Base-by-base conservation (phyloP, 1,140 invertebrate species). In the Drosophila lacteicornis region DNA sequence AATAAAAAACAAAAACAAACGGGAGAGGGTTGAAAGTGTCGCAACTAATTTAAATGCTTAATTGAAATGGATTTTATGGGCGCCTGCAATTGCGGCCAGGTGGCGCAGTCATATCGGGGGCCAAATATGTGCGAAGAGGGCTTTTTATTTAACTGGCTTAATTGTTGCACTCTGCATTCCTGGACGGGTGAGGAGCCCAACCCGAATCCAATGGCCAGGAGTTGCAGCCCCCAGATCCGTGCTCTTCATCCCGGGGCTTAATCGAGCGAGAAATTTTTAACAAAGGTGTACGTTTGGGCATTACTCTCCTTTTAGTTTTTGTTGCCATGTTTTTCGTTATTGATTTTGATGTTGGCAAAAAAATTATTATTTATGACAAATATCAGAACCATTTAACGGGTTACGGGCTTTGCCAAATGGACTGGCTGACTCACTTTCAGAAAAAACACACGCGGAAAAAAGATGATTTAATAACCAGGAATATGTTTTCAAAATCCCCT, bases 21-120 rank as follows among this genome's bases (percentile, higher is more conserved):
- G 25, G 47, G 22, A 25, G 40, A 50, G 63, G 55, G 45, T 27
- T 80, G 73, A 91, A 80, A 86, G 90, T 82, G 85, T 90, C 79
- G 84, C 90, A 87, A 91, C 88, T 91, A 88, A 91, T 91, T 91
- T 91, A 91, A 91, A 91, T 91, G 79, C 84, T 91, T 91, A 91
- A 91, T 91, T 91, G 90, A 91, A 91, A 91, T 85, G 86, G 87
- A 86, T 91, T 91, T 91, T 90, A 91, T 91, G 86, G 87, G 63
- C 79, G 76, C 85, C 75, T 62, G 61, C 46, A 79, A 81, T 90
- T 69, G 77, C 73, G 77, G 60, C 62, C 85, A 90, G 84, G 78
- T 88, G 70, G 45, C 73, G 63, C 46, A 55, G 61, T 63, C 69
- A 53, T 66, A 85, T 74, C 74, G 77, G 30, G 36, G 36, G 63